Conservation (phyloP, 2,797 vertebrate genomes). For the Hybognathus amarus region DNA sequence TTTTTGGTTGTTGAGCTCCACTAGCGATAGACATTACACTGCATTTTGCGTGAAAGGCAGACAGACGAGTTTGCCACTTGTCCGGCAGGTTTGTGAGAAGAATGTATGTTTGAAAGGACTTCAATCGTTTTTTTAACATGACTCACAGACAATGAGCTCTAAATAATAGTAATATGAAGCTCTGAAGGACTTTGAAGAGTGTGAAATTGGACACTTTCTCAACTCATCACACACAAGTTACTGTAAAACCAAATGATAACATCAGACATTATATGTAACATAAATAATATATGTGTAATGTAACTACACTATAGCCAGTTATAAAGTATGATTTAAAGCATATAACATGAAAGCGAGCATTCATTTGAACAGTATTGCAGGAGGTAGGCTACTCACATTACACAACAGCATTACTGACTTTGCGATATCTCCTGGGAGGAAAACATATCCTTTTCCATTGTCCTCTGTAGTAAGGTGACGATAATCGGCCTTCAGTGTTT, state of each 20-base stretch:
- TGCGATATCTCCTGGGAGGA: not conserved
- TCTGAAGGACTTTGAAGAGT: not conserved
- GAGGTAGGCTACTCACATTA: conserved; percentile 54
- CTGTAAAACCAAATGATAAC: not conserved
- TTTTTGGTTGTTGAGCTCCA: not conserved
- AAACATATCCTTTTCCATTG: conserved; percentile 17
- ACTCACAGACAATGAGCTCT: not conserved
- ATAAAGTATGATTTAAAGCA: not conserved
- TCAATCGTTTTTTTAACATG: not conserved
- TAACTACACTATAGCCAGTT: not conserved
- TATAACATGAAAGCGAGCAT: not conserved
- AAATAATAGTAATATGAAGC: conserved; percentile 15
- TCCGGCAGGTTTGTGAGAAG: conserved; percentile 41
- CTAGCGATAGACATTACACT: not conserved
- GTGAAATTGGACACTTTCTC: conserved; percentile 21
- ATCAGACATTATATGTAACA: not conserved
- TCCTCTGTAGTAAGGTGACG: not conserved
- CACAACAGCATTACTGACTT: conserved; percentile 40
- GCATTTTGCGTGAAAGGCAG: conserved; percentile 31
- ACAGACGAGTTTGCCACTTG: conserved; percentile 51
- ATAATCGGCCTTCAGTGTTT: not conserved
- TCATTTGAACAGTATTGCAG: conserved; percentile 31
- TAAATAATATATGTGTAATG: not conserved
- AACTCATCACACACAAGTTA: not conserved
- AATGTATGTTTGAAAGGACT: conserved; percentile 25